Evolutionary conservation across 2,113 vertebrate species (phyloP), one percentile per base, ranked within the genome.

Genomic region (Glaucidium brasilianum): DNA sequence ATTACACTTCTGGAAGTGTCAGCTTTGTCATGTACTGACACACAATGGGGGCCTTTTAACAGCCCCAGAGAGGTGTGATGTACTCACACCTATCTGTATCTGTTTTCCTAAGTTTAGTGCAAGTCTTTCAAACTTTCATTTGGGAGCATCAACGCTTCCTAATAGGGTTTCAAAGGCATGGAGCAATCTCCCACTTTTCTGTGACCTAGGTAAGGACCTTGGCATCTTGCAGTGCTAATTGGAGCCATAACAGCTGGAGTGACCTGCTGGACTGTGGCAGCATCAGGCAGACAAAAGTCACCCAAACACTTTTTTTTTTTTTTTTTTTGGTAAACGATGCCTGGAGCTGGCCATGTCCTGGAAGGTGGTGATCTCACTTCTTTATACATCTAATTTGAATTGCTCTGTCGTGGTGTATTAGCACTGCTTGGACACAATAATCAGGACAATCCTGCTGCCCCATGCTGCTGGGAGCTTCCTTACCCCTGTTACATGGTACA

Each of bases 71-170:
- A 94, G 58, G 86, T 90, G 91, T 79, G 81, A 94, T 82, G 55
- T 91, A 39, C 77, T 96, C 84, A 73, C 74, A 87, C 59, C 45
- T 88, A 79, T 71, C 67, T 92, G 25, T 76, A 45, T 90, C 64
- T 90, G 52, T 71, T 92, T 90, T 90, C 85, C 77, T 84, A 85
- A 80, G 45, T 30, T 30, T 89, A 88, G 32, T 55, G 81, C 62
- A 90, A 92, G 69, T 85, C 79, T 69, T 96, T 85, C 81, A 85
- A 85, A 95, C 77, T 82, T 96, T 59, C 41, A 88, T 88, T 95
- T 91, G 68, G 60, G 56, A 86, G 14, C 66, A 90, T 93, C 91
- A 63, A 4, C 91, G 77, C 19, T 90, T 91, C 75, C 59, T 92
- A 91, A 92, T 88, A 88, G 75, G 64, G 86, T 95, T 94, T 88